A percentile compares a stretch with the other conserved stretches of the same genome.
phyloP scores from a whole-genome alignment of 2,113 vertebrate species.

The Myotis davidii region DNA sequence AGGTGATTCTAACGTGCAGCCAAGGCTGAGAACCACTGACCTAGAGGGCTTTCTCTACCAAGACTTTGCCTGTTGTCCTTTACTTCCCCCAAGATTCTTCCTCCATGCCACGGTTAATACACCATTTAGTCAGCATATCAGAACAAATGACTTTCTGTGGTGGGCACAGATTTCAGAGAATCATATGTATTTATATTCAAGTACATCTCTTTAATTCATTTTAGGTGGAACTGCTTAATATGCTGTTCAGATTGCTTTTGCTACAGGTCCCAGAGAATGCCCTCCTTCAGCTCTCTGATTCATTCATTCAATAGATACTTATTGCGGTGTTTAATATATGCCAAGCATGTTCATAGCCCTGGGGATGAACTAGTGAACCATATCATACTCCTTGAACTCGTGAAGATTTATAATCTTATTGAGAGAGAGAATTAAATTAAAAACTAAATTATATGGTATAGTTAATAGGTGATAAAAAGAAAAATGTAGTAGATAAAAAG shows the following conservation, averaged over 20 bases:
- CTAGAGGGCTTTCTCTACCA: neutral
- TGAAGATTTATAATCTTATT: neutral
- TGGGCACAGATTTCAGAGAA: neutral
- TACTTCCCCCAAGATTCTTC: neutral
- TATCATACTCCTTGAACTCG: neutral
- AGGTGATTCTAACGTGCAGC: too few species aligned
- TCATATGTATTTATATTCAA: neutral
- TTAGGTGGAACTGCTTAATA: neutral
- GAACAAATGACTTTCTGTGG: neutral
- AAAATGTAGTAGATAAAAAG: neutral
- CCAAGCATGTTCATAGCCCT: neutral
- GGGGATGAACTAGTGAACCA: neutral
- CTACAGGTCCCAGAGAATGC: conserved; percentile 1
- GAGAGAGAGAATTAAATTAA: neutral
- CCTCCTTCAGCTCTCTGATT: neutral
- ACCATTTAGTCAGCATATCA: neutral
- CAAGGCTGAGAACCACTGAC: too few species aligned
- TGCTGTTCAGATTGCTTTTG: neutral
- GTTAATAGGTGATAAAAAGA: neutral
- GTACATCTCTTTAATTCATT: neutral
- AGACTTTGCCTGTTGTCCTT: neutral
- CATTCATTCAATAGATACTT: neutral
- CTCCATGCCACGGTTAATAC: neutral
- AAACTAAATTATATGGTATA: neutral
- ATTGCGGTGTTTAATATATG: neutral